Conservation (phyloP, 2,113 vertebrate genomes). For the Triplophysa siluroides region DNA sequence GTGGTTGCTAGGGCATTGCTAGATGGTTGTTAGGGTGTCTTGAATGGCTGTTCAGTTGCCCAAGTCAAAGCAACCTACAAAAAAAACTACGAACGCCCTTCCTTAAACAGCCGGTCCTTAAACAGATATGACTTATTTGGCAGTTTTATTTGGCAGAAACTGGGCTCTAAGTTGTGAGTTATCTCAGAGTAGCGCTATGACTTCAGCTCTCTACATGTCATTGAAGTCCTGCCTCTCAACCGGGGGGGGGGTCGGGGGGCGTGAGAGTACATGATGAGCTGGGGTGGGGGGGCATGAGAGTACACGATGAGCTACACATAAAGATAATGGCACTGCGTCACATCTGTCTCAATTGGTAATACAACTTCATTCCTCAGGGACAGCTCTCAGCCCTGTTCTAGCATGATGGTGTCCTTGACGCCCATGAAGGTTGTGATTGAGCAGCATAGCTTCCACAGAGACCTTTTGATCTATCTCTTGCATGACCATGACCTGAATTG, state of each 20-base stretch:
- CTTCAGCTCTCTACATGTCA: not conserved
- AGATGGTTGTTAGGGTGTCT: too few relatives aligned
- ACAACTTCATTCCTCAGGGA: slow-evolving; percentile 9
- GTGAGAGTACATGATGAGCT: too few relatives aligned
- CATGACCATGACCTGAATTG: not conserved
- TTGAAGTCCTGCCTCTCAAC: not conserved
- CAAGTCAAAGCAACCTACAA: too few relatives aligned
- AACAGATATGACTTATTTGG: too few relatives aligned
- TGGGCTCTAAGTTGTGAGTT: not conserved
- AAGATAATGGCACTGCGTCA: slow-evolving; percentile 18
- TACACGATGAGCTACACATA: not conserved
- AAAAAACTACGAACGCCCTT: too few relatives aligned
- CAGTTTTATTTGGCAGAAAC: too few relatives aligned
- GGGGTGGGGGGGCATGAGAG: not conserved
- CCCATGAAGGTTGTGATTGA: not conserved
- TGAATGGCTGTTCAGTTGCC: too few relatives aligned
- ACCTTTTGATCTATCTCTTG: not conserved
- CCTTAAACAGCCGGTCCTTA: too few relatives aligned
- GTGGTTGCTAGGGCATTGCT: too few relatives aligned
- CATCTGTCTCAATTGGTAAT: not conserved
- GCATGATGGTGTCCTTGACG: slow-evolving; percentile 22
- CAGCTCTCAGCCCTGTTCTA: not conserved
- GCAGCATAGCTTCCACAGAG: not conserved
- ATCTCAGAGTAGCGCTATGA: not conserved
- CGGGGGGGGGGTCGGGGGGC: too few relatives aligned